Conservation (phyloP, 2,888 invertebrate species). For the Thecocarcelia acutangulata region DNA sequence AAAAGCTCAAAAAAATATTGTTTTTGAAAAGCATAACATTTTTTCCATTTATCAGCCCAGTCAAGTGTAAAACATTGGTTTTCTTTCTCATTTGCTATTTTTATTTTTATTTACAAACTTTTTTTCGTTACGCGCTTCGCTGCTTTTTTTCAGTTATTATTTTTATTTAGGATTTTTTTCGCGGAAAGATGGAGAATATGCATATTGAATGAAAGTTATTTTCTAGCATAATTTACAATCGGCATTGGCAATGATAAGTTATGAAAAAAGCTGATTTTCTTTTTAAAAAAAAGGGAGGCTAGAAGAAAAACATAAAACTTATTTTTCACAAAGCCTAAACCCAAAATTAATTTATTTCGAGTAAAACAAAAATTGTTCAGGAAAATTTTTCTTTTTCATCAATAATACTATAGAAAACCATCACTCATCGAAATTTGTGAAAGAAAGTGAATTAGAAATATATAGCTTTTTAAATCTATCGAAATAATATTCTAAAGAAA, state of each 20-base stretch:
- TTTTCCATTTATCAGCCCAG: conserved; percentile 40
- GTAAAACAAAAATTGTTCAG: no score
- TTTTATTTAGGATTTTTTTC: conserved; percentile 4
- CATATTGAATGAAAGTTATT: conserved; percentile 14
- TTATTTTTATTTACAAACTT: conserved; percentile 1
- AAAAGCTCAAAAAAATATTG: background rate
- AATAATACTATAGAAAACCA: no score
- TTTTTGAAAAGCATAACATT: conserved; percentile 8
- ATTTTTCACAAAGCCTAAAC: no score
- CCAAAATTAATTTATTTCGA: no score
- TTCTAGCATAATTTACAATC: background rate
- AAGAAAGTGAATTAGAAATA: no score
- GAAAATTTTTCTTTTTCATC: no score
- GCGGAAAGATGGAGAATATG: conserved; percentile 21
- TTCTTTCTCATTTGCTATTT: background rate
- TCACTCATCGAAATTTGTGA: no score
- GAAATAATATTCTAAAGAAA: no score
- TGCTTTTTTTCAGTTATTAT: conserved; percentile 62
- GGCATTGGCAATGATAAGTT: background rate
- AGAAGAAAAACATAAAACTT: no score
- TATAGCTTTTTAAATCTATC: no score
- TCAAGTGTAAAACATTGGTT: conserved; percentile 53
- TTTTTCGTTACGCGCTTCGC: conserved; percentile 46
- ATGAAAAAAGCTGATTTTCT: background rate
- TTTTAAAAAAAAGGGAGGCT: no score